Conservation (phyloP, 2,888 invertebrate species). For the Alsophila aescularia region DNA sequence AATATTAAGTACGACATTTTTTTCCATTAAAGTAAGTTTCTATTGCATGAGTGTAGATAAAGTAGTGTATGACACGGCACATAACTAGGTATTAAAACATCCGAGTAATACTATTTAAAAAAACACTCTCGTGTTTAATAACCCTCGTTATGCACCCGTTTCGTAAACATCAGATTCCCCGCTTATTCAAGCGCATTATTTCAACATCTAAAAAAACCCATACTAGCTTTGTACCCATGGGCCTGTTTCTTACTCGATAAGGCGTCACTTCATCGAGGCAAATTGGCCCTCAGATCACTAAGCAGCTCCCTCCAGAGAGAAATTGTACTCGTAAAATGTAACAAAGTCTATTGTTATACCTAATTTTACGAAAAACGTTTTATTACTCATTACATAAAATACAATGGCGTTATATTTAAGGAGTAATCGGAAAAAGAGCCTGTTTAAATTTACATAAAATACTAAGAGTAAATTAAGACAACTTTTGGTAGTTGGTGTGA, state of each 20-base stretch:
- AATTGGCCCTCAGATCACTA: constrained; percentile 8
- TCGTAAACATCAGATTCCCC: too few species aligned
- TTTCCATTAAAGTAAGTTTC: too few species aligned
- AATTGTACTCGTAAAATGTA: constrained; percentile 9
- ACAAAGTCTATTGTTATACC: not conserved
- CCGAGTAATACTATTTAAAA: too few species aligned
- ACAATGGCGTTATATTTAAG: not conserved
- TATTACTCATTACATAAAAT: not conserved
- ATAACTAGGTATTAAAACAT: too few species aligned
- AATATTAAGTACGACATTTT: too few species aligned
- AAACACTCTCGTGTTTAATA: too few species aligned
- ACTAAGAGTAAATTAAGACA: too few species aligned
- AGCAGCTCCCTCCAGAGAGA: constrained; percentile 7
- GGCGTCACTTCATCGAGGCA: constrained; percentile 10
- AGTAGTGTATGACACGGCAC: too few species aligned
- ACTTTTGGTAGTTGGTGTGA: too few species aligned
- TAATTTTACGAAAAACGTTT: constrained; percentile 5
- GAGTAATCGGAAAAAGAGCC: not conserved
- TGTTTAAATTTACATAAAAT: too few species aligned
- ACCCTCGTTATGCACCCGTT: too few species aligned
- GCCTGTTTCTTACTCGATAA: constrained; percentile 4
- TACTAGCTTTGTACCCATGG: constrained; percentile 1
- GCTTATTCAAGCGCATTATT: not conserved
- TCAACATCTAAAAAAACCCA: not conserved
- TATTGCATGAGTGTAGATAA: too few species aligned